Conservation (phyloP, 2,113 vertebrate species). For the Chrysemys picta region DNA sequence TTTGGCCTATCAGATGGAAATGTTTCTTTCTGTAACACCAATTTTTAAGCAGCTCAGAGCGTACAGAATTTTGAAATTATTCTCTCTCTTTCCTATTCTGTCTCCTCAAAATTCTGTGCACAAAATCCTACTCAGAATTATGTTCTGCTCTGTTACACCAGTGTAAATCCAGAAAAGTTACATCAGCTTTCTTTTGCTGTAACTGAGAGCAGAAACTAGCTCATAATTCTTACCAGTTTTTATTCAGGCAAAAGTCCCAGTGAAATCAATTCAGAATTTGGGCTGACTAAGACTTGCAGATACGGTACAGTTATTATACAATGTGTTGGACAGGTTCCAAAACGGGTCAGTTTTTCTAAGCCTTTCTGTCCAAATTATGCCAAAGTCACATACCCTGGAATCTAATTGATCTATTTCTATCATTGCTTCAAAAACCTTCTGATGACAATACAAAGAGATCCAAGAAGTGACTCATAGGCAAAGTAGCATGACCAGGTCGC, state of each 20-base stretch:
- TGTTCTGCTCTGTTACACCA: not conserved
- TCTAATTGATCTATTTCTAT: too few species aligned
- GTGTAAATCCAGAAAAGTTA: not conserved
- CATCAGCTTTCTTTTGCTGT: not conserved
- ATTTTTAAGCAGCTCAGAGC: not conserved
- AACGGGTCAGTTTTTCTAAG: too few species aligned
- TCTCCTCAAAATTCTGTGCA: not conserved
- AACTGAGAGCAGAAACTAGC: not conserved
- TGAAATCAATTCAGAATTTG: not conserved
- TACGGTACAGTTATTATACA: too few species aligned
- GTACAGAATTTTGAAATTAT: not conserved
- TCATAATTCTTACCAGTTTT: not conserved
- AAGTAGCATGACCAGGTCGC: too few species aligned
- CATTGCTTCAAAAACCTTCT: too few species aligned
- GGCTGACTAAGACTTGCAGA: not conserved
- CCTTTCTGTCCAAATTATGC: too few species aligned
- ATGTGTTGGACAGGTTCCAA: too few species aligned
- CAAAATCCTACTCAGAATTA: not conserved
- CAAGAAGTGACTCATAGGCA: too few species aligned
- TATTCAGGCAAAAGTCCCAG: not conserved
- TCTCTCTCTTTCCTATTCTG: not conserved
- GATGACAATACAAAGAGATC: too few species aligned
- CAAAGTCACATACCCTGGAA: too few species aligned
- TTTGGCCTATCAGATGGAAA: not conserved
- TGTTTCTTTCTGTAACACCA: not conserved